Evolutionary conservation across 2,113 vertebrate species (phyloP).

Genomic region (Acrocephalus kingi): DNA sequence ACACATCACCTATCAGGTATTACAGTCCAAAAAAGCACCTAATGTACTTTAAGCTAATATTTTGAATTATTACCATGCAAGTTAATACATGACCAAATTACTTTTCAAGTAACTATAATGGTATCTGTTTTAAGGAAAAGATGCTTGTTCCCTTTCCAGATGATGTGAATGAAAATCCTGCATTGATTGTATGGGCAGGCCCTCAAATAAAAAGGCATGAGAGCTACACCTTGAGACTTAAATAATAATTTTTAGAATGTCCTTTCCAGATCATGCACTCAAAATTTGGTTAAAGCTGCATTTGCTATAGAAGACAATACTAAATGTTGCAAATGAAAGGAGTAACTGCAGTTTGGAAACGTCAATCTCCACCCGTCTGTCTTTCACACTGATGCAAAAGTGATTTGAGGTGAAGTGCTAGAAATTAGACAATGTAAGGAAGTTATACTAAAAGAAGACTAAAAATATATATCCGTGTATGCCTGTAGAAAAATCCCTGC

Average conservation of each 20-base stretch:
- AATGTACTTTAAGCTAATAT: not conserved
- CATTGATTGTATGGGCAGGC: not conserved
- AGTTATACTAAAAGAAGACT: not conserved
- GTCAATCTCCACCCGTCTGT: not conserved
- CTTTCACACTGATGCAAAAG: not conserved
- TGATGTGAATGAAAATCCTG: not conserved
- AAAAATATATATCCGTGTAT: not conserved
- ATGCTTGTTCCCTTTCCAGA: slow-evolving; percentile 30
- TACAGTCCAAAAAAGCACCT: slow-evolving; percentile 34
- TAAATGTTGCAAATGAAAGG: not conserved
- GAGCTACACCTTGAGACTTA: not conserved
- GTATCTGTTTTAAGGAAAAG: slow-evolving; percentile 1
- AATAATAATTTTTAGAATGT: not conserved
- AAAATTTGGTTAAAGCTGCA: slow-evolving; percentile 48
- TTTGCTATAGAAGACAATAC: slow-evolving; percentile 3
- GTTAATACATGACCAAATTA: not conserved
- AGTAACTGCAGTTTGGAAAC: slow-evolving; percentile 8
- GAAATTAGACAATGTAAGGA: not conserved
- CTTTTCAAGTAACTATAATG: slow-evolving; percentile 33
- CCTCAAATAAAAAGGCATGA: not conserved
- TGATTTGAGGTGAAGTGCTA: slow-evolving; percentile 20
- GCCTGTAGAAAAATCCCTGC: slow-evolving; percentile 62
- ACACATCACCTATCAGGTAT: slow-evolving; percentile 14
- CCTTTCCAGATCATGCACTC: not conserved
- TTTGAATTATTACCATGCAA: slow-evolving; percentile 51